Conservation (phyloP, 92 coral and sea anemone species). For the Montipora capitata region DNA sequence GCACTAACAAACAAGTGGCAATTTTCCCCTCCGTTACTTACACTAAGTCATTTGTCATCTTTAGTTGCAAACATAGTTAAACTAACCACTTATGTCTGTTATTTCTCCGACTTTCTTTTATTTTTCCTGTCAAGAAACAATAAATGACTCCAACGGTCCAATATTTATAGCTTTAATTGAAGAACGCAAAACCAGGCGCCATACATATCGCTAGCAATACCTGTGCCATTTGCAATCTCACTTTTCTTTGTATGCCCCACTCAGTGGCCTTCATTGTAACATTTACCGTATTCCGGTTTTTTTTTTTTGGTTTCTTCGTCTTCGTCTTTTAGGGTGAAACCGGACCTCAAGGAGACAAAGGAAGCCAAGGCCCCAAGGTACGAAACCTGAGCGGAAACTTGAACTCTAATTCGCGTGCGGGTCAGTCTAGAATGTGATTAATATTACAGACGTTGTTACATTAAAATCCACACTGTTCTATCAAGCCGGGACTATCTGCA, state of each 20-base stretch:
- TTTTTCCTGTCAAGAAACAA: too few relatives aligned
- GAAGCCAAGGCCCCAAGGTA: constrained; percentile 51
- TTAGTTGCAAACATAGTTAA: constrained; percentile 2
- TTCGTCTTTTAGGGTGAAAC: constrained; percentile 27
- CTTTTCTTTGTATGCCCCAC: neutral
- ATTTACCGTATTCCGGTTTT: too few relatives aligned
- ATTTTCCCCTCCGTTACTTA: constrained; percentile 28
- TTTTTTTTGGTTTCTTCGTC: neutral
- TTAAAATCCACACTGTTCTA: neutral
- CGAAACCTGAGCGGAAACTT: neutral
- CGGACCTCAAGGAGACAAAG: constrained; percentile 54
- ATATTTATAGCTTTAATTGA: too few relatives aligned
- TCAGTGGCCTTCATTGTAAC: neutral
- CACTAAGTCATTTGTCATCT: constrained; percentile 26
- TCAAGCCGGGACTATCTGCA: neutral
- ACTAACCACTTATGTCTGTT: constrained; percentile 2
- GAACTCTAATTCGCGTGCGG: neutral
- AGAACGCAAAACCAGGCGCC: too few relatives aligned
- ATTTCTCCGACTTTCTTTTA: too few relatives aligned
- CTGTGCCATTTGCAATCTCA: too few relatives aligned
- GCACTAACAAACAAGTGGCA: constrained; percentile 2
- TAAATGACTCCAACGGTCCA: too few relatives aligned
- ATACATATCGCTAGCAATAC: too few relatives aligned
- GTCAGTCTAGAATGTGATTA: neutral
- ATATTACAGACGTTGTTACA: neutral